Base-by-base conservation (phyloP, 2,113 vertebrate genomes). In the Heterotis niloticus region DNA sequence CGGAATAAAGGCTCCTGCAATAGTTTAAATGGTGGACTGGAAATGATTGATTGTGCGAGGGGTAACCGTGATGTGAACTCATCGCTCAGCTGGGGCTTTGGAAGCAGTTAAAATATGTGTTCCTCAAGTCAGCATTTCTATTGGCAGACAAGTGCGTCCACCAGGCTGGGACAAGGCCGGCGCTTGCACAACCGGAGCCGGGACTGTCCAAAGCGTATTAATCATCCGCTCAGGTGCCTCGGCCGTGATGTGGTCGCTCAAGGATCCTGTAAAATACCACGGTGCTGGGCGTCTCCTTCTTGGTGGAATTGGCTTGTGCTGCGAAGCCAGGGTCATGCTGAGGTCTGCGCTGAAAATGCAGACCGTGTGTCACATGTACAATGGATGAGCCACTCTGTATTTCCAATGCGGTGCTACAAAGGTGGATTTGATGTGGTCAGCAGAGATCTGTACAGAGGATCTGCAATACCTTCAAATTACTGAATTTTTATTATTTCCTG, bases 81-180 rank as follows among this genome's bases (percentile, higher is more conserved):
- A 11, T 66, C 78, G 65, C 62, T 84, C 73, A 29, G 78, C 56
- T 23, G 10, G 5, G n/a, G 16, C 24, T n/a, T 29, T 44, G 26
- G 10, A 51, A 69, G 59, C 60, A 75, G 68, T 78, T 68, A 59
- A 83, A 65, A 69, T 66, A 66, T 74, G 5, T 17, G 29, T 82
- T 16, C 72, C 80, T 64, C 69, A 59, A 74, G 66, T 80, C 28
- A 59, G 75, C 80, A 83, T 83, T 82, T 82, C 83, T 10, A 29
- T 56, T 65, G 75, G 70, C 24, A 80, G 81, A 78, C 66, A 78
- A 76, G 80, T 79, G 75, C 71, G 70, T 76, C 66, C 52, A 76
- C 78, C 72, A 75, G 68, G 70, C 12, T 9, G 5, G 60, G 81
- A 75, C 64, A 80, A 81, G 81, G 81, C 80, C 67, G 74, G 44